Evolutionary conservation across 2,888 invertebrate species (phyloP).

Genomic region (Linhomoeus sp.): DNA sequence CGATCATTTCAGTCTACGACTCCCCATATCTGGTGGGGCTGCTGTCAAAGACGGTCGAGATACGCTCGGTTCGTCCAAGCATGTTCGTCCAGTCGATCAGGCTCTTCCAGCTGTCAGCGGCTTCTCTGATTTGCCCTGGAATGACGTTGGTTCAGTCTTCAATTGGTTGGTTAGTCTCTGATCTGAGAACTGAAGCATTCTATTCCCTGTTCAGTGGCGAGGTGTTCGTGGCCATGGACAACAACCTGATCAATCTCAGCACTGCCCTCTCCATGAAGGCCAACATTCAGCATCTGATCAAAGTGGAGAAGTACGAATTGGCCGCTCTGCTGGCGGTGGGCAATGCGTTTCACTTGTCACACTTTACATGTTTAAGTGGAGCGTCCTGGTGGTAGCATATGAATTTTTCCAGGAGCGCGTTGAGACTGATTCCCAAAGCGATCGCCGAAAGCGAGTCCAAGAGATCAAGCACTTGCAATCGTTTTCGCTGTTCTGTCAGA

Average conservation of each 20-base stretch:
- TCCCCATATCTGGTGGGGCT: slow-evolving; percentile 75
- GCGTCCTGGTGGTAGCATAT: neutral
- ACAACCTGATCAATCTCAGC: slow-evolving; percentile 52
- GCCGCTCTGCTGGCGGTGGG: slow-evolving; percentile 38
- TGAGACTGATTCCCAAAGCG: slow-evolving; percentile 7
- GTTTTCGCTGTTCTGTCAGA: slow-evolving; percentile 67
- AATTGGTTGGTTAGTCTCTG: slow-evolving; percentile 5
- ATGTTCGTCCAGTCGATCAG: slow-evolving; percentile 59
- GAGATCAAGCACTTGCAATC: slow-evolving; percentile 74
- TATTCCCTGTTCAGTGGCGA: slow-evolving; percentile 13
- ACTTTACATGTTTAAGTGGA: neutral
- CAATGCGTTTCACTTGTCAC: too few relatives aligned
- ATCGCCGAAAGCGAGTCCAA: slow-evolving; percentile 12
- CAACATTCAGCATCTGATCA: slow-evolving; percentile 61
- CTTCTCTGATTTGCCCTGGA: too few relatives aligned
- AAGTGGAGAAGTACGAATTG: slow-evolving; percentile 76
- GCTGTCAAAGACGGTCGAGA: slow-evolving; percentile 57
- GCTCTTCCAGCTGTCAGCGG: too few relatives aligned
- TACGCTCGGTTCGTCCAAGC: slow-evolving; percentile 61
- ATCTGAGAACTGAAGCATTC: too few relatives aligned
- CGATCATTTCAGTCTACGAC: slow-evolving; percentile 58
- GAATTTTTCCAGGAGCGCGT: neutral
- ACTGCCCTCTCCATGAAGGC: slow-evolving; percentile 51
- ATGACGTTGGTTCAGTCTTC: neutral
- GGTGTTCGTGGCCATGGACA: slow-evolving; percentile 11